These are phyloP conservation scores for Enteromius treurensis DNA, from an alignment of 2,797 vertebrate species.

Conservation along the genomic window DNA sequence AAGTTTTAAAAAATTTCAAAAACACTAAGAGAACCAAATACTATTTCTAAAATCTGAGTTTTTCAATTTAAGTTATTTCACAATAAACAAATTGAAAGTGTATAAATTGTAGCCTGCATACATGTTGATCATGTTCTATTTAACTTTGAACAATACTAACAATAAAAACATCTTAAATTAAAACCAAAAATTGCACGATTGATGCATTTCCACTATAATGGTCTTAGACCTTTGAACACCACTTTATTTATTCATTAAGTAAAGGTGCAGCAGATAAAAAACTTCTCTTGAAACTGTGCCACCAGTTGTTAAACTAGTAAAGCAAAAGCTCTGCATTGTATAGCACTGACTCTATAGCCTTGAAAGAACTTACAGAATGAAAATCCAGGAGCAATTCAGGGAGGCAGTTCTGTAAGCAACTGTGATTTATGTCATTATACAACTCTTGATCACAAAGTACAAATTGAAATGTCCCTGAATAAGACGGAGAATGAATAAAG, in stretches of 20 bases:
- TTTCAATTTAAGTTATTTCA: too few species aligned
- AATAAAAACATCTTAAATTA: too few species aligned
- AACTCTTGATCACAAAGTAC: slow-evolving; percentile 22
- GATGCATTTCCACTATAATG: neutral
- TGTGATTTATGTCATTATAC: slow-evolving; percentile 11
- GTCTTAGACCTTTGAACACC: neutral
- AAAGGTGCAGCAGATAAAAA: neutral
- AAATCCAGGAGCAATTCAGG: neutral
- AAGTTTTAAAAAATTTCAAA: too few species aligned
- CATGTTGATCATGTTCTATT: too few species aligned
- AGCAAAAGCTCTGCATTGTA: neutral
- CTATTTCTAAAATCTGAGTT: neutral
- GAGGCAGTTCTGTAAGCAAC: neutral
- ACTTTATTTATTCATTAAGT: neutral
- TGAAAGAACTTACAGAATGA: neutral
- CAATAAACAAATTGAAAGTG: too few species aligned
- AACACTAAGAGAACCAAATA: neutral
- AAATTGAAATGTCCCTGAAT: slow-evolving; percentile 22
- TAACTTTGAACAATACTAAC: too few species aligned
- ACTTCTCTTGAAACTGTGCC: neutral
- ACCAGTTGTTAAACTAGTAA: neutral
- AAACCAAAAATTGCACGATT: neutral
- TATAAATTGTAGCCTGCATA: too few species aligned
- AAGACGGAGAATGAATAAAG: neutral
- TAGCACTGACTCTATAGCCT: neutral